Percentiles rank a stretch among this genome's conserved stretches.
Evolutionary conservation across 92 coral and sea anemone species (phyloP).

Genomic region (Siderastrea siderea): DNA sequence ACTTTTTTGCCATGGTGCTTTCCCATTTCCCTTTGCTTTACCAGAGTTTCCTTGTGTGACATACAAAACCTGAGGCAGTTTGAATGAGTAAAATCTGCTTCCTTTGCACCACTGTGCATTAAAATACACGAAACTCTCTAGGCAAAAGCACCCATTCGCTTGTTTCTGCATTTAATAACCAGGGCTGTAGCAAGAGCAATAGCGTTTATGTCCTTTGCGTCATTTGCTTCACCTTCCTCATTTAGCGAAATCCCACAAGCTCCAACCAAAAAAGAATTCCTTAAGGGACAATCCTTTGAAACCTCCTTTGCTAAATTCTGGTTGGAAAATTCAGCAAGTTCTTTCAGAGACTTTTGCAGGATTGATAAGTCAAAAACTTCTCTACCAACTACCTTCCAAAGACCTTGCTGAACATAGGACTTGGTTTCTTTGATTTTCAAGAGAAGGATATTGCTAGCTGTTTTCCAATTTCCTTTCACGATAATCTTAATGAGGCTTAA

Average conservation of each 20-base stretch:
- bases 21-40: conserved; percentile 42
- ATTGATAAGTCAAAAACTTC: not conserved
- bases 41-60: conserved; percentile 30
- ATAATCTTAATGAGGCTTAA: not conserved
- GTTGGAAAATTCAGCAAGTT: not conserved
- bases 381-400: not conserved
- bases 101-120: conserved; percentile 6
- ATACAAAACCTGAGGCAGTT: conserved; percentile 15
- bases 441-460: not conserved
- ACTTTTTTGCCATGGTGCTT: conserved; percentile 24
- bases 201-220: not conserved
- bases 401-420: not conserved
- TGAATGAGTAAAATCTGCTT: not conserved
- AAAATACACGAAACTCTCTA: not conserved
- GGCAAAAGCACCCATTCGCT: not conserved
- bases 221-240: too few relatives aligned
- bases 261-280: not conserved
- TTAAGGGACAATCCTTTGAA: not conserved
- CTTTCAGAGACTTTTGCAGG: not conserved
- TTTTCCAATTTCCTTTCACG: not conserved
- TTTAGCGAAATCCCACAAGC: too few relatives aligned
- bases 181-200: not conserved
- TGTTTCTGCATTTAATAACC: not conserved
- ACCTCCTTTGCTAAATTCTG: not conserved
- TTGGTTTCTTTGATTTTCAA: not conserved